These are phyloP conservation scores for Aporophyla nigra DNA, from an alignment of 2,888 invertebrate genomes.

Conservation along the genomic window DNA sequence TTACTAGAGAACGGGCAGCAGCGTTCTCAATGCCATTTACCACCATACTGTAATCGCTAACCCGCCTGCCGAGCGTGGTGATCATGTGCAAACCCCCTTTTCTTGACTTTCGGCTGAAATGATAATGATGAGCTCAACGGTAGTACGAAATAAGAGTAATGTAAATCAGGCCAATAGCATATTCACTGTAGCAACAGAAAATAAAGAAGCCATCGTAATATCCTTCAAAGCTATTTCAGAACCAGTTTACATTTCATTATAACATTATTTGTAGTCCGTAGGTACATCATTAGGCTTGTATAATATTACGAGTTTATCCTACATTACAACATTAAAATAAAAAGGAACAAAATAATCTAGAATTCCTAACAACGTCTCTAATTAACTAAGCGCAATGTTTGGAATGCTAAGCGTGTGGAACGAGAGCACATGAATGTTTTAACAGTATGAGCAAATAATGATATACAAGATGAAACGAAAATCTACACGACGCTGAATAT, in stretches of 20 bases:
- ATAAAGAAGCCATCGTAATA: background rate
- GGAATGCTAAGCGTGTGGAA: conserved; percentile 30
- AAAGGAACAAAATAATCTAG: conserved; percentile 4
- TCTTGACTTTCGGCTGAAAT: no score
- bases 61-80: no score
- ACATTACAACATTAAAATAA: background rate
- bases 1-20: no score
- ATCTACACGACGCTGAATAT: conserved; percentile 22
- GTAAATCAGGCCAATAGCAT: background rate
- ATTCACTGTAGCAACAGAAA: background rate
- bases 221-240: background rate
- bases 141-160: no score
- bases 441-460: conserved; percentile 37
- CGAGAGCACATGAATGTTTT: conserved; percentile 22
- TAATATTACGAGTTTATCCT: background rate
- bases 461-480: conserved; percentile 24
- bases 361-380: conserved; percentile 13
- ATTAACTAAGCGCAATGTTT: conserved; percentile 36
- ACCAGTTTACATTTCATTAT: background rate
- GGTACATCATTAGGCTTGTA: background rate
- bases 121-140: no score
- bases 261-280: background rate
- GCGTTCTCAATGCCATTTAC: no score
- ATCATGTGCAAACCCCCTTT: no score
- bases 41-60: no score